phyloP scores from a whole-genome alignment of 2,888 invertebrate species.

The Ophioninae sp. region DNA sequence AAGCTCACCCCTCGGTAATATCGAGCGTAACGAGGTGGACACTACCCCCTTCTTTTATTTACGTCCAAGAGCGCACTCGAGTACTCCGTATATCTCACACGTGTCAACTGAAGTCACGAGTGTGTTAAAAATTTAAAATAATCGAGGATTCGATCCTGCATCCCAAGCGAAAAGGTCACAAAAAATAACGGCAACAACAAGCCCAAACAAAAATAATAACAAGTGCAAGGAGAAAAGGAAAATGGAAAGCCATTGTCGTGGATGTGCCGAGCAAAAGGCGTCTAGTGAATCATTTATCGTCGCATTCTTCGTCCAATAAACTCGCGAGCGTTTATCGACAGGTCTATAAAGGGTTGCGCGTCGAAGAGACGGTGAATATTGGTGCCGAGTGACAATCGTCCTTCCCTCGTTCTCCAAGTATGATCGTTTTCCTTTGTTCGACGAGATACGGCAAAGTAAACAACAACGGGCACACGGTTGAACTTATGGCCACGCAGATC shows the following conservation, averaged over 20 bases:
- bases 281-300: constrained; percentile 7
- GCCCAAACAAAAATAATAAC: too few relatives aligned
- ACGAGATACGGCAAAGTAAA: neutral
- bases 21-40: constrained; percentile 8
- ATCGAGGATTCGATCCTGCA: neutral
- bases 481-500: neutral
- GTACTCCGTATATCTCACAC: neutral
- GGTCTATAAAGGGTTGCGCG: constrained; percentile 1
- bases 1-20: constrained; percentile 7
- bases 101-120: neutral
- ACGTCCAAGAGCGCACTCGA: neutral
- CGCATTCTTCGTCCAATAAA: neutral
- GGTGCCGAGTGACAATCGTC: neutral
- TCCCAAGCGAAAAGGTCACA: neutral
- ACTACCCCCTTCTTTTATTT: constrained; percentile 8
- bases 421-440: neutral
- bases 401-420: neutral
- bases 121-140: constrained; percentile 5
- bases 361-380: neutral
- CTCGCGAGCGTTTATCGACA: neutral
- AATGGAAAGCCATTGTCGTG: neutral
- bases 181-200: neutral
- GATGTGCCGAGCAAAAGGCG: neutral
- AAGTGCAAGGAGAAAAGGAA: neutral
- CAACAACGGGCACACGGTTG: neutral